These are phyloP conservation scores for Sturnus vulgaris DNA, from an alignment of 2,113 vertebrate genomes.

Conservation along the genomic window DNA sequence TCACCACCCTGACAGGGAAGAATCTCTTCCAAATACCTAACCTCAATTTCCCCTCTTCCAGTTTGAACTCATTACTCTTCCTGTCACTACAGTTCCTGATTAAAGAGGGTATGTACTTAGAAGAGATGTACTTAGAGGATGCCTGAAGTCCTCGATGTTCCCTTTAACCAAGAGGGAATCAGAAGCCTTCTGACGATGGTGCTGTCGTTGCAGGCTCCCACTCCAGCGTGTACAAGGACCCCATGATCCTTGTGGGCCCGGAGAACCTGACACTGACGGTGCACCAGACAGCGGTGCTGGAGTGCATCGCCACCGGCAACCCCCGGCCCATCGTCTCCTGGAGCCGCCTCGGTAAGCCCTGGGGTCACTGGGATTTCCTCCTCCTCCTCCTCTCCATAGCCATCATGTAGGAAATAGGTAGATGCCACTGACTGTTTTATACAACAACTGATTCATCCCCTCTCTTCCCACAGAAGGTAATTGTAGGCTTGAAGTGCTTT, in stretches of 20 bases:
- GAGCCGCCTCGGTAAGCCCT: conserved; percentile 92
- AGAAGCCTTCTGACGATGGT: neutral
- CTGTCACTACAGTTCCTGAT: accelerated
- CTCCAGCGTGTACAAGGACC: conserved; percentile 93
- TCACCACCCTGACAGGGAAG: neutral
- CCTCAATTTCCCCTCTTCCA: neutral
- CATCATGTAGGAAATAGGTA: neutral
- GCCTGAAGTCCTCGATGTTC: neutral
- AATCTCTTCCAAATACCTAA: neutral
- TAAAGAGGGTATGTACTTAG: neutral
- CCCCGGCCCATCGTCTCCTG: conserved; percentile 98
- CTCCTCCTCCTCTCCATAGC: neutral
- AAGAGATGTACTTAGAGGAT: neutral
- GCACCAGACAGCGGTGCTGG: conserved; percentile 96
- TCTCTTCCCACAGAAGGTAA: neutral
- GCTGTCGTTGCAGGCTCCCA: conserved; percentile 78
- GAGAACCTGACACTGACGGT: conserved; percentile 98
- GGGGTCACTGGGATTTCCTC: neutral
- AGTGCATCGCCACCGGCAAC: conserved; percentile 97
- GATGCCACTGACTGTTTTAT: neutral
- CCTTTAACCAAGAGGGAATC: neutral
- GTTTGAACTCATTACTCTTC: neutral
- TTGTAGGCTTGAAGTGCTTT: conserved; percentile 40
- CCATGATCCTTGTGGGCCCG: conserved; percentile 91
- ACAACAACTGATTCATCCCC: neutral